phyloP scores from a whole-genome alignment of 1,140 invertebrate species.

The Drosophila neocordata region DNA sequence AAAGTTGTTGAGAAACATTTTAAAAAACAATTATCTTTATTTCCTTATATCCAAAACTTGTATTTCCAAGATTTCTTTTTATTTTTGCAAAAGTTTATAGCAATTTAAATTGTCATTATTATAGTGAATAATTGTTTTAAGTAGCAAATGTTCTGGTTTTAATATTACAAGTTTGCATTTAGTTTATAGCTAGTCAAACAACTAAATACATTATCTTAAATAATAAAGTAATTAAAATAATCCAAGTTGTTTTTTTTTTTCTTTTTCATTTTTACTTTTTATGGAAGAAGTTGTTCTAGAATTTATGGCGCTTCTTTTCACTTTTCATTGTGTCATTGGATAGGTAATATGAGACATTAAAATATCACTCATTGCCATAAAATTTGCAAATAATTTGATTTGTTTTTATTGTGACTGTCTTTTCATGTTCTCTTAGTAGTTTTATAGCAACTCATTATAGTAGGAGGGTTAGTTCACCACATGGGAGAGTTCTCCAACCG shows the following conservation, averaged over 20 bases:
- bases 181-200: not conserved
- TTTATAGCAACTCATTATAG: constrained; percentile 7
- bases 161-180: not conserved
- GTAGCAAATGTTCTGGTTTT: not conserved
- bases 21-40: too few relatives aligned
- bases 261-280: not conserved
- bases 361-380: not conserved
- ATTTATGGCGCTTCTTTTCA: not conserved
- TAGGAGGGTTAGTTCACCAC: not conserved
- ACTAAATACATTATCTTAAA: not conserved
- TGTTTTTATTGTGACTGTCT: not conserved
- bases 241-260: not conserved
- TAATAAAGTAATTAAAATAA: not conserved
- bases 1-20: too few relatives aligned
- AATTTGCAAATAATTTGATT: not conserved
- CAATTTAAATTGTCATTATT: not conserved
- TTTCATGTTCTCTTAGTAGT: not conserved
- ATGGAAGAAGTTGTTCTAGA: not conserved
- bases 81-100: constrained; percentile 1
- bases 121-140: not conserved
- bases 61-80: not conserved
- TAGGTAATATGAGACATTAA: not conserved
- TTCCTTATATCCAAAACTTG: not conserved
- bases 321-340: not conserved
- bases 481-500: not conserved